Conservation (phyloP, 2,797 vertebrate genomes). For the Hydrophis major region DNA sequence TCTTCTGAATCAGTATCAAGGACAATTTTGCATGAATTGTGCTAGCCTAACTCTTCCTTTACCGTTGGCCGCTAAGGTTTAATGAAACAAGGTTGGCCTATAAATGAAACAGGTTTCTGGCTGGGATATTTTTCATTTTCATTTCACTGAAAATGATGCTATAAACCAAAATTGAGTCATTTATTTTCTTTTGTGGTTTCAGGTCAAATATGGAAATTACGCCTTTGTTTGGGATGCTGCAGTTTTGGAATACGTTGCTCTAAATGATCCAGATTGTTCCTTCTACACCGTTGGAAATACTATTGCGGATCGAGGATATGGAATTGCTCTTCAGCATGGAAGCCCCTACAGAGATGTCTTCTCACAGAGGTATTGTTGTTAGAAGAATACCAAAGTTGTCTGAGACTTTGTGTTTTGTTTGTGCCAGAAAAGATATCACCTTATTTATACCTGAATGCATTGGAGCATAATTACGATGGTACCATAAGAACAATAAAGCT, state of each 20-base stretch:
- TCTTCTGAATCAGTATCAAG: neutral
- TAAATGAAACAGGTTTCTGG: neutral
- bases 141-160: neutral
- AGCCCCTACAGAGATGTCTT: slow-evolving; percentile 97
- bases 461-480: neutral
- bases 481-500: neutral
- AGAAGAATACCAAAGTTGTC: neutral
- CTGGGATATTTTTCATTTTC: neutral
- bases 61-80: neutral
- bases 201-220: slow-evolving; percentile 95
- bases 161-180: neutral
- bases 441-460: neutral
- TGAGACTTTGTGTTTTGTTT: slow-evolving; percentile 9
- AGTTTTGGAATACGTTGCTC: slow-evolving; percentile 92
- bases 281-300: slow-evolving; percentile 90
- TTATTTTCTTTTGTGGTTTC: slow-evolving; percentile 33
- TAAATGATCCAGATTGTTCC: slow-evolving; percentile 95
- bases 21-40: neutral
- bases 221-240: slow-evolving; percentile 98
- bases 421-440: neutral
- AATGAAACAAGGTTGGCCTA: neutral
- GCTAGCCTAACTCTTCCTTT: neutral
- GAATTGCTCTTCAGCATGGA: slow-evolving; percentile 95
- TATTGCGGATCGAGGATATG: slow-evolving; percentile 91
- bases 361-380: slow-evolving; percentile 88